These are phyloP conservation scores for Axis porcinus DNA, from an alignment of 2,113 vertebrate species.

Conservation along the genomic window DNA sequence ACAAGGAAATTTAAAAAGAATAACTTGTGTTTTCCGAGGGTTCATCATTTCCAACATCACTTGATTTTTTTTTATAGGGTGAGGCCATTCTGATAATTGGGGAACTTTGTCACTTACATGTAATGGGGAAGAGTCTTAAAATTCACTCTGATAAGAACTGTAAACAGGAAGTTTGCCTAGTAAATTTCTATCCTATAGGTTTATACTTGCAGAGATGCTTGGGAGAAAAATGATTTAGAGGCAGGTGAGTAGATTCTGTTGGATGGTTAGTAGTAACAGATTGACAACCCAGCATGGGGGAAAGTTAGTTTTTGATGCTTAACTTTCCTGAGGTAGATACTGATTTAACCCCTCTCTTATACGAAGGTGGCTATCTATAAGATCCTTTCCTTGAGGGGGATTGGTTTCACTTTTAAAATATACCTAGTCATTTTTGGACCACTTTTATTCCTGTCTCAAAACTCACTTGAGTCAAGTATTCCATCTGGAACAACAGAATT, in stretches of 20 bases:
- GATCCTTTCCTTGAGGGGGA: neutral
- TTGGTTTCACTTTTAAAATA: constrained; percentile 1
- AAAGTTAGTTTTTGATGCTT: constrained; percentile 6
- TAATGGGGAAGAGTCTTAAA: neutral
- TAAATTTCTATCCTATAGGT: neutral
- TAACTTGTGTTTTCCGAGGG: neutral
- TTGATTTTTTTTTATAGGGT: neutral
- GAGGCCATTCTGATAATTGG: neutral
- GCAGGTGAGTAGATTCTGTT: neutral
- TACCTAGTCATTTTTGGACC: neutral
- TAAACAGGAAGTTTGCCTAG: neutral
- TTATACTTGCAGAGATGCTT: neutral
- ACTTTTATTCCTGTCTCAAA: constrained; percentile 16
- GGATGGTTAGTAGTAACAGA: neutral
- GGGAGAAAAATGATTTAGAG: neutral
- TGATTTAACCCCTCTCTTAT: neutral
- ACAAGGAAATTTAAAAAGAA: neutral
- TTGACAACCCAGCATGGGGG: neutral
- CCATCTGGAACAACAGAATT: neutral
- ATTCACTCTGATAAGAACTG: neutral
- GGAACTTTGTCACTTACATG: neutral
- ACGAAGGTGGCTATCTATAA: neutral
- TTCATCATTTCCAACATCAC: constrained; percentile 2
- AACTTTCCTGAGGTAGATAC: neutral
- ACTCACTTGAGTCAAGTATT: neutral